Evolutionary conservation across 1,140 invertebrate species (phyloP).

Genomic region (Drosophila pallidifrons): DNA sequence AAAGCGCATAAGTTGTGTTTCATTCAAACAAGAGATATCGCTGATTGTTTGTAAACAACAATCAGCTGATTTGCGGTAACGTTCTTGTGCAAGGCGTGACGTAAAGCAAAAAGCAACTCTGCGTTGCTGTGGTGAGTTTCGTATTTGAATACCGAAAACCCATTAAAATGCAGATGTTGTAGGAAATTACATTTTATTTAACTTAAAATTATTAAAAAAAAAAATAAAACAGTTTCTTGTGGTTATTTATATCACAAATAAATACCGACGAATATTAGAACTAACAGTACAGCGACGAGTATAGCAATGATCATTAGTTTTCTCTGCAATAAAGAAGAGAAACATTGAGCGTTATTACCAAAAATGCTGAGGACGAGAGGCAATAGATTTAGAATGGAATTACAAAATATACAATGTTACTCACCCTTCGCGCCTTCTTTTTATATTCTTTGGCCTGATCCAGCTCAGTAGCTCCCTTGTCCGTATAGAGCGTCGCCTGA

Average conservation of each 20-base stretch:
- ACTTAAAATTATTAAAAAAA: constrained; percentile 38
- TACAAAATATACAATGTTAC: not conserved
- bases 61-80: constrained; percentile 32
- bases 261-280: constrained; percentile 78
- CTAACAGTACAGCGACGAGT: constrained; percentile 64
- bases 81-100: not conserved
- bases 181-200: constrained; percentile 47
- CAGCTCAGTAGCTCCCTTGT: constrained; percentile 76
- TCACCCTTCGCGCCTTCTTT: constrained; percentile 78
- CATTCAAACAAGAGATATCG: not conserved
- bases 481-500: constrained; percentile 73
- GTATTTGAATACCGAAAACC: constrained; percentile 6
- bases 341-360: constrained; percentile 11
- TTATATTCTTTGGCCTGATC: constrained; percentile 74
- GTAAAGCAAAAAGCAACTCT: constrained; percentile 22
- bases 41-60: constrained; percentile 19
- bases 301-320: constrained; percentile 79
- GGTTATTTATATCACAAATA: constrained; percentile 70
- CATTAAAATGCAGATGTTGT: constrained; percentile 2
- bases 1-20: not conserved
- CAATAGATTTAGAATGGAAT: not conserved
- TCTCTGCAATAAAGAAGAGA: constrained; percentile 65
- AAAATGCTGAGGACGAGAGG: not conserved
- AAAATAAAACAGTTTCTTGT: constrained; percentile 28
- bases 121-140: constrained; percentile 20